Base-by-base conservation (phyloP, 2,888 invertebrate species). In the Cataglyphis livida region DNA sequence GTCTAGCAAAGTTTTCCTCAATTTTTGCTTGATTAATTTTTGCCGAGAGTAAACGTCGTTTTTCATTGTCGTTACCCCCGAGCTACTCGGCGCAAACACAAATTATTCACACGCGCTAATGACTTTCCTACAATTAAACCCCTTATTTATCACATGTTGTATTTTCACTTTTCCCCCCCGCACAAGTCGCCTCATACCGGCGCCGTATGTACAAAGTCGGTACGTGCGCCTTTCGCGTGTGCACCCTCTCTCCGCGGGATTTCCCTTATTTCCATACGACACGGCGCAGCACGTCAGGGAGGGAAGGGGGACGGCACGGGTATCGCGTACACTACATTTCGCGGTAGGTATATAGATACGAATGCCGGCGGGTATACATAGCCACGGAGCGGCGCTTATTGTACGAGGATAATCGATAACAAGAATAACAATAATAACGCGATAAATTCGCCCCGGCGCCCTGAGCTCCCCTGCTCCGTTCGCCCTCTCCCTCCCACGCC, bases 341-440 rank as follows among this genome's bases (percentile, higher is more conserved):
- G 73, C 73, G 78, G 15, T 32, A 32, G 32, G 44, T 70, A 71
- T 59, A 78, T 78, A 71, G 78, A 71, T 73, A 78, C 78, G 54
- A 38, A 38, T n/a, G 78, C 78, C 78, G 73, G 78, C 59, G 78
- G 73, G 78, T 59, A 35, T 78, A 78, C 78, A 78, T 71, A 78
- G 78, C 78, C 78, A 78, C 78, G 78, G 59, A 59, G 78, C 78
- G 73, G 78, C 78, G 78, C 78, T 78, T 71, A 78, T 78, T 78
- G 78, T 78, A 78, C 59, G 78, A 78, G 78, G 78, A 70, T 78
- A 78, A 78, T 78, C 78, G 78, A 78, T 78, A 78, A 78, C 78
- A 78, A 78, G 78, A 78, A 78, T 78, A 78, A 78, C 78, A 78
- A 78, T 78, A 78, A 78, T 78, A 78, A 78, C 78, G 73, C 78